Percentiles rank a stretch among this genome's conserved stretches.
Evolutionary conservation across 2,797 vertebrate species (phyloP).

Genomic region (Melanotaenia nigrans): DNA sequence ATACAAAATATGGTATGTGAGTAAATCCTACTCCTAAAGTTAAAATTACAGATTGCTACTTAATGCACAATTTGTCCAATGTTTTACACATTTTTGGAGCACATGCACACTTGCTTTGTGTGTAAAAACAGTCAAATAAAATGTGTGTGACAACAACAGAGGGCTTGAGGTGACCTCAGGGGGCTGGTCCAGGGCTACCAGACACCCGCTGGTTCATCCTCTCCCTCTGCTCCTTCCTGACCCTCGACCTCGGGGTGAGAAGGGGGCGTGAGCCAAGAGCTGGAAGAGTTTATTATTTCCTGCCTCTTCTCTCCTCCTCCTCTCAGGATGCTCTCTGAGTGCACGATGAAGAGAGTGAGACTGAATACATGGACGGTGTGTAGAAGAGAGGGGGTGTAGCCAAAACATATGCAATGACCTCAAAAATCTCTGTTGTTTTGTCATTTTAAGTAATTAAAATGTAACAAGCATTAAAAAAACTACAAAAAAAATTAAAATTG

Average conservation of each 20-base stretch:
- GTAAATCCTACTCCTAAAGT: neutral
- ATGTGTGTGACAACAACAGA: constrained; percentile 12
- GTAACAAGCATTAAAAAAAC: neutral
- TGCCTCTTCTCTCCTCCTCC: constrained; percentile 66
- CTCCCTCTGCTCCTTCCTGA: constrained; percentile 65
- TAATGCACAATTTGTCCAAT: neutral
- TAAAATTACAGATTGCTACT: neutral
- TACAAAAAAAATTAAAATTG: too few relatives aligned
- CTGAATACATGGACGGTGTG: constrained; percentile 10
- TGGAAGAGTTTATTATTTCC: constrained; percentile 85
- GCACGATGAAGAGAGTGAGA: constrained; percentile 30
- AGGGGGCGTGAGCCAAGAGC: constrained; percentile 72
- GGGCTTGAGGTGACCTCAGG: constrained; percentile 61
- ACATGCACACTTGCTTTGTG: constrained; percentile 6
- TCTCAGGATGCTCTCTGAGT: constrained; percentile 45
- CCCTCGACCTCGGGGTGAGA: constrained; percentile 77
- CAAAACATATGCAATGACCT: neutral
- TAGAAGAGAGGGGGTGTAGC: neutral
- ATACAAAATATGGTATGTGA: neutral
- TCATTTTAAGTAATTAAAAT: neutral
- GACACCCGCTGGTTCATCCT: constrained; percentile 75
- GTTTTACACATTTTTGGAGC: constrained; percentile 1
- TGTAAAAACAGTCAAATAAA: neutral
- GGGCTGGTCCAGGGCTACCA: constrained; percentile 65
- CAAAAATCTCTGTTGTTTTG: constrained; percentile 5